phyloP scores from a whole-genome alignment of 2,888 invertebrate genomes.

The Cerceris ruficornis region DNA sequence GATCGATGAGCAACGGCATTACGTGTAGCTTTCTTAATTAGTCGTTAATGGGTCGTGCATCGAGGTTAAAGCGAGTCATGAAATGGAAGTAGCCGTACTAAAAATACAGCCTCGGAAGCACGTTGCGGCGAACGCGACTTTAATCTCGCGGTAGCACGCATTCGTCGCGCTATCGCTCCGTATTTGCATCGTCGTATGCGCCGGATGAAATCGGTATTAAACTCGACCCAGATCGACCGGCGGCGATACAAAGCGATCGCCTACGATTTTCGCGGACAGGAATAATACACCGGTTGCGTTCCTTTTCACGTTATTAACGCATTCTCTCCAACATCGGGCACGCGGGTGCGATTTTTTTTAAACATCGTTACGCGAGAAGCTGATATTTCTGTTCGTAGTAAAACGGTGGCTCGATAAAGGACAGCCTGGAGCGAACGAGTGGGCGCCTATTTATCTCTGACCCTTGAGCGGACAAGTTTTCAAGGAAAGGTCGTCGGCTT shows the following conservation, averaged over 20 bases:
- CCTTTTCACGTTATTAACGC: too few species aligned
- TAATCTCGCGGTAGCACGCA: conserved; percentile 22
- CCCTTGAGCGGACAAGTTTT: too few species aligned
- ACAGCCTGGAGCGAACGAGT: too few species aligned
- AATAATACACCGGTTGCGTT: background rate
- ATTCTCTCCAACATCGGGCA: too few species aligned
- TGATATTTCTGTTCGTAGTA: too few species aligned
- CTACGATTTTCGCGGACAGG: background rate
- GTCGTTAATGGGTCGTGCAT: conserved; percentile 18
- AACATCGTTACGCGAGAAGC: too few species aligned
- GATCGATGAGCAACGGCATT: background rate
- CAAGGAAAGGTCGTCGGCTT: too few species aligned
- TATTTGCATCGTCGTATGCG: conserved; percentile 9
- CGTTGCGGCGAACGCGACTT: conserved; percentile 38
- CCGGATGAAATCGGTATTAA: background rate
- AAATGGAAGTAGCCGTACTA: conserved; percentile 7
- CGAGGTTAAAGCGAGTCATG: conserved; percentile 6
- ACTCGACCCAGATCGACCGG: conserved; percentile 7
- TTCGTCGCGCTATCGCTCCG: conserved; percentile 3
- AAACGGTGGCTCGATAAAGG: too few species aligned
- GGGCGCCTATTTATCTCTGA: too few species aligned
- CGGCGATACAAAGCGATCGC: conserved; percentile 6
- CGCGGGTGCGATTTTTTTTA: too few species aligned
- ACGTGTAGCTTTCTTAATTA: background rate
- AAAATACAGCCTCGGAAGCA: conserved; percentile 29